Percentiles rank a stretch among this genome's conserved stretches.
Conservation (phyloP, 2,113 vertebrate species). For the Piaya cayana region DNA sequence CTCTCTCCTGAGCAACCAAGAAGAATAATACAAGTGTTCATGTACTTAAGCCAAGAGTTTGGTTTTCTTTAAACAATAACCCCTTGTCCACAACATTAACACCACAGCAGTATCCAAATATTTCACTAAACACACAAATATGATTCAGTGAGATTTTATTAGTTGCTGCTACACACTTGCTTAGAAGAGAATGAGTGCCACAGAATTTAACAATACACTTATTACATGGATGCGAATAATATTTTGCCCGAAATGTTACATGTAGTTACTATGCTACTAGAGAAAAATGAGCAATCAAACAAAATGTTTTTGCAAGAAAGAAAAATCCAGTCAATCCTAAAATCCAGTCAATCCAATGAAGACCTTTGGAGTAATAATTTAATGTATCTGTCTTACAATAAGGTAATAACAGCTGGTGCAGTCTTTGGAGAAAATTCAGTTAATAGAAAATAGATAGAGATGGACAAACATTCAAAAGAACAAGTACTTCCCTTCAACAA, state of each 20-base stretch:
- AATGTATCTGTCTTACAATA: background rate
- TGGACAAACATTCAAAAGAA: background rate
- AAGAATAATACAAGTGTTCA: background rate
- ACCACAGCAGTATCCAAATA: background rate
- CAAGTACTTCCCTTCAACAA: background rate
- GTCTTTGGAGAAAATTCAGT: background rate
- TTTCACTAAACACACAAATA: background rate
- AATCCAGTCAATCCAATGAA: background rate
- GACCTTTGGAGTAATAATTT: background rate
- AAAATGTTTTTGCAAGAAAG: background rate
- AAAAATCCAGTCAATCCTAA: background rate
- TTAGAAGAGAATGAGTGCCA: background rate
- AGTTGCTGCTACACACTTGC: background rate
- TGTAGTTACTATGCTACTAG: background rate
- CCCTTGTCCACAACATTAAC: background rate
- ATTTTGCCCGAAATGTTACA: background rate
- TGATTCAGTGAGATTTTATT: background rate
- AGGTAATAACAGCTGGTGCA: background rate
- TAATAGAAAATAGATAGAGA: background rate
- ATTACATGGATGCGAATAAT: background rate
- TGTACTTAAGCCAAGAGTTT: background rate
- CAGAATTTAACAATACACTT: background rate
- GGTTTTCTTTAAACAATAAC: background rate
- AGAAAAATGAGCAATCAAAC: background rate
- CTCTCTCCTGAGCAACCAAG: background rate